Conservation (phyloP, 2,888 invertebrate species). For the Dimorphilus gyrociliatus region DNA sequence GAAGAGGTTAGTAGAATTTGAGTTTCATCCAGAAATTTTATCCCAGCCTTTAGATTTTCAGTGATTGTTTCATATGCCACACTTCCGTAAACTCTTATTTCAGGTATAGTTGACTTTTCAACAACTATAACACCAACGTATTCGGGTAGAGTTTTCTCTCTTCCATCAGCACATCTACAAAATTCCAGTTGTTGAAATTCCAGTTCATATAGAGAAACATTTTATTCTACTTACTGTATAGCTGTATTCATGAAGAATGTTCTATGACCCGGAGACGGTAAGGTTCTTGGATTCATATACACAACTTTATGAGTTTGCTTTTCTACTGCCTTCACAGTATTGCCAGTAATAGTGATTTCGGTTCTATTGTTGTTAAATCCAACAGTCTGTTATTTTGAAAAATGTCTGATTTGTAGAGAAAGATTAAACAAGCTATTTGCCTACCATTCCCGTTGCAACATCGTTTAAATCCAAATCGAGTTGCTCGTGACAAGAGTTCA, state of each 20-base stretch:
- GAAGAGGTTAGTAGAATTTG: no score
- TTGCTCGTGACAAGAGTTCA: slow-evolving; percentile 34
- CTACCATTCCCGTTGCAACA: slow-evolving; percentile 58
- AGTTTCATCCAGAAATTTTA: no score
- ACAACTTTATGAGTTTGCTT: slow-evolving; percentile 50
- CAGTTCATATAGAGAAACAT: no score
- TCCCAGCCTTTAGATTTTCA: no score
- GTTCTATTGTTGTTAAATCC: slow-evolving; percentile 45
- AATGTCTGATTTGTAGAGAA: no score
- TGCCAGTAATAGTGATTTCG: slow-evolving; percentile 76
- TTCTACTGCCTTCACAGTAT: slow-evolving; percentile 74
- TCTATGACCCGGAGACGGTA: slow-evolving; percentile 83
- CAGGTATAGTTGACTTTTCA: no score
- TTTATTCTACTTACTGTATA: slow-evolving; percentile 49
- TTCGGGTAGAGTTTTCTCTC: no score
- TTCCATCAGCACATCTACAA: no score
- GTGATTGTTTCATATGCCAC: no score
- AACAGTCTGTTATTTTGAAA: slow-evolving; percentile 33
- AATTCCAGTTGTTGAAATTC: no score
- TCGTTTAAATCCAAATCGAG: slow-evolving; percentile 50
- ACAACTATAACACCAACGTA: no score
- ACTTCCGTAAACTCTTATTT: no score
- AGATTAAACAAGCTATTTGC: slow-evolving; percentile 9
- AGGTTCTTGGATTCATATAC: slow-evolving; percentile 74
- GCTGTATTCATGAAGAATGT: slow-evolving; percentile 65